Evolutionary conservation across 2,113 vertebrate species (phyloP).

Genomic region (Motacilla alba): DNA sequence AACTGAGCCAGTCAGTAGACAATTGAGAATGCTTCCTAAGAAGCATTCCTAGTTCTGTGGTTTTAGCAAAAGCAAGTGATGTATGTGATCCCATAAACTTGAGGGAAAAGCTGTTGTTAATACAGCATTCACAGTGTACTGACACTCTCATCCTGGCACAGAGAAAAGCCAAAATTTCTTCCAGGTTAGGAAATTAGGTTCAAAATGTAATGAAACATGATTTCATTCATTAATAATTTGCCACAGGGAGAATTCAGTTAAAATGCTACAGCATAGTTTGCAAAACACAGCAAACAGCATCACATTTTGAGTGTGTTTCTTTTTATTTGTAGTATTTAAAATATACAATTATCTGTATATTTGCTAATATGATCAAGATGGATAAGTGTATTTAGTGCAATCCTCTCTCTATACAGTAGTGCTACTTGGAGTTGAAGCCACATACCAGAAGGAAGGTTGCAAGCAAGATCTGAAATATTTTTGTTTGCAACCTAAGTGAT

Average conservation of each 20-base stretch:
- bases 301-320: not conserved
- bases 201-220: not conserved
- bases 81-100: not conserved
- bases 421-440: not conserved
- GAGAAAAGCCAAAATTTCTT: slow-evolving; percentile 23
- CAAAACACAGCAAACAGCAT: slow-evolving; percentile 4
- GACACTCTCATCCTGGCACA: not conserved
- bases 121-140: not conserved
- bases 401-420: not conserved
- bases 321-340: not conserved
- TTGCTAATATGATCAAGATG: not conserved
- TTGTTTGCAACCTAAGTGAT: slow-evolving; percentile 62
- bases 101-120: not conserved
- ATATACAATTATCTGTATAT: not conserved
- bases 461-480: slow-evolving; percentile 61
- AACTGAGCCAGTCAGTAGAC: slow-evolving; percentile 4
- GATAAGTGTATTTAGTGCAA: slow-evolving; percentile 15
- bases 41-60: not conserved
- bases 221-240: slow-evolving; percentile 1
- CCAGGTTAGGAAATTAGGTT: slow-evolving; percentile 17
- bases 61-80: slow-evolving; percentile 31
- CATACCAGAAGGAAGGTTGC: slow-evolving; percentile 4
- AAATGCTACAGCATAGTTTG: not conserved
- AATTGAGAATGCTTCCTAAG: slow-evolving; percentile 28
- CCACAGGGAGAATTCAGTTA: not conserved